Conservation (phyloP, 2,888 invertebrate species). For the Drosophila mayaguana region DNA sequence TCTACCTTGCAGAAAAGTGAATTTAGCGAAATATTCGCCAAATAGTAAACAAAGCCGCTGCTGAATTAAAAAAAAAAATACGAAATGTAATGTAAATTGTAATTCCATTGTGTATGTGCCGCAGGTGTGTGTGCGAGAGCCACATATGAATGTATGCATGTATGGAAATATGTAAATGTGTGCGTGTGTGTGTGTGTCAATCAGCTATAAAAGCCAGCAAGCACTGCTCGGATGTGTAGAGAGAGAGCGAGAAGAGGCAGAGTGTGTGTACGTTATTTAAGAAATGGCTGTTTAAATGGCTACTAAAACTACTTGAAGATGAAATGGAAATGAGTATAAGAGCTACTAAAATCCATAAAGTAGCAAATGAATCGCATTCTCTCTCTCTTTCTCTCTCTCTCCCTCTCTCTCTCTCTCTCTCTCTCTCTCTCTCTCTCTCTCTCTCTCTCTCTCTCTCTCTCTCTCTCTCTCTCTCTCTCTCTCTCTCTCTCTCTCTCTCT, state of each 20-base stretch:
- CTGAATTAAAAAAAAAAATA: too few species aligned
- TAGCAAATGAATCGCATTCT: slow-evolving; percentile 31
- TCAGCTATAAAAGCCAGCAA: background rate
- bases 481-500: background rate
- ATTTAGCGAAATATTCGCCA: too few species aligned
- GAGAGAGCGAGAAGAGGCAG: background rate
- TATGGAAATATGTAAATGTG: background rate
- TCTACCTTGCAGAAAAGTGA: too few species aligned
- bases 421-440: background rate
- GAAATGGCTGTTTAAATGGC: slow-evolving; percentile 66
- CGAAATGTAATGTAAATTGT: too few species aligned
- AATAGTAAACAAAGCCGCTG: too few species aligned
- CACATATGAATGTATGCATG: too few species aligned
- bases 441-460: too few species aligned
- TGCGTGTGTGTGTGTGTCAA: background rate
- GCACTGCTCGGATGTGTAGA: background rate
- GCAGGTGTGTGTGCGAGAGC: too few species aligned
- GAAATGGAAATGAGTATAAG: slow-evolving; percentile 19
- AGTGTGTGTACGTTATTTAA: slow-evolving; percentile 26
- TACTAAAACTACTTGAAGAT: slow-evolving; percentile 69
- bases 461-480: background rate
- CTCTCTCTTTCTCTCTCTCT: background rate
- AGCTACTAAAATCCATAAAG: slow-evolving; percentile 70
- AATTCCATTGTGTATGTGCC: too few species aligned
- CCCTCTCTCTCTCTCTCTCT: background rate